phyloP scores from a whole-genome alignment of 2,797 vertebrate genomes.

The Tolypeutes matacus region DNA sequence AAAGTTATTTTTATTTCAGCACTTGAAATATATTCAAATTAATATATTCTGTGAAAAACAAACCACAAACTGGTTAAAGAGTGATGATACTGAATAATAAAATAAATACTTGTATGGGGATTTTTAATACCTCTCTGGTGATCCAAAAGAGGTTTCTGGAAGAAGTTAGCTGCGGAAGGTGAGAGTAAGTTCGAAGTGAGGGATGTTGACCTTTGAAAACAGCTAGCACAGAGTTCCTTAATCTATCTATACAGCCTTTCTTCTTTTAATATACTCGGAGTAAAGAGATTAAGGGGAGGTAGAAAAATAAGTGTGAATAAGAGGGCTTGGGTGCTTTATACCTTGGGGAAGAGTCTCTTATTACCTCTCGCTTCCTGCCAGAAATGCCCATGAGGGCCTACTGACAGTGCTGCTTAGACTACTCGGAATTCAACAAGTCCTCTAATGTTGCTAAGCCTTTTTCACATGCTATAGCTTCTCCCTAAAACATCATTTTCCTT shows the following conservation, averaged over 20 bases:
- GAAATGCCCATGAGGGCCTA: not conserved
- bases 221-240: not conserved
- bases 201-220: not conserved
- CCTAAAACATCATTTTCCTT: constrained; percentile 11
- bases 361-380: not conserved
- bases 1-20: constrained; percentile 42
- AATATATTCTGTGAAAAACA: constrained; percentile 55
- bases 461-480: not conserved
- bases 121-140: not conserved
- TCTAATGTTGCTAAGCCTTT: not conserved
- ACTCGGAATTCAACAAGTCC: not conserved
- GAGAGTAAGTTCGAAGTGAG: not conserved
- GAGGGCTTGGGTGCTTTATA: not conserved
- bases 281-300: not conserved
- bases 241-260: not conserved
- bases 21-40: constrained; percentile 41
- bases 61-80: constrained; percentile 19
- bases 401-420: not conserved
- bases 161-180: not conserved
- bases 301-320: not conserved
- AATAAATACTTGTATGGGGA: constrained; percentile 1
- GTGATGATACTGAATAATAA: constrained; percentile 2
- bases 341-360: not conserved
- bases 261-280: not conserved
- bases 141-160: constrained; percentile 28